phyloP scores from a whole-genome alignment of 2,797 vertebrate species.

The Gobionotothen gibberifrons region DNA sequence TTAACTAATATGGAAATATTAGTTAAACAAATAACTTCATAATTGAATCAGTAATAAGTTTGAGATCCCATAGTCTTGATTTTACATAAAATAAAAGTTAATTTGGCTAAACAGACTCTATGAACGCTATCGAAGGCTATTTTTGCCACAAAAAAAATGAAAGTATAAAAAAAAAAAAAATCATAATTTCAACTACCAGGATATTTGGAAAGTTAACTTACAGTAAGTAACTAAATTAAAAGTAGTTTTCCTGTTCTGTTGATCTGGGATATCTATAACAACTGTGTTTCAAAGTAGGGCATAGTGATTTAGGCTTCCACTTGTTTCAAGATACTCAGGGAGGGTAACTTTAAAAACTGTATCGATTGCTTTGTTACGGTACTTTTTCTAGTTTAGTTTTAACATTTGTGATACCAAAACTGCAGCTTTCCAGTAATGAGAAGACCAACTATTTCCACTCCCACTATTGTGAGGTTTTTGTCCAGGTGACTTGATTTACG shows the following conservation, averaged over 20 bases:
- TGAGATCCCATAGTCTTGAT: too few species aligned
- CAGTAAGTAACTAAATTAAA: background rate
- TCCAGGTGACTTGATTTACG: constrained; percentile 38
- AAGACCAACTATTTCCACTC: background rate
- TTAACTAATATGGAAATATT: too few species aligned
- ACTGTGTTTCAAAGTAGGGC: background rate
- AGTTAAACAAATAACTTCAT: too few species aligned
- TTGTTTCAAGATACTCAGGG: background rate
- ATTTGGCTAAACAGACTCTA: background rate
- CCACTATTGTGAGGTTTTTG: background rate
- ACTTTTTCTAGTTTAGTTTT: background rate
- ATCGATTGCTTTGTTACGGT: background rate
- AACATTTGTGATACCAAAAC: background rate
- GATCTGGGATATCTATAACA: background rate
- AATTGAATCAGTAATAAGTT: too few species aligned
- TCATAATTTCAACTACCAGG: background rate
- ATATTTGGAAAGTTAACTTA: background rate
- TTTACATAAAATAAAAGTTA: too few species aligned
- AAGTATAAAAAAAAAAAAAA: background rate
- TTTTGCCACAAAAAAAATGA: background rate
- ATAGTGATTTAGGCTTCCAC: background rate
- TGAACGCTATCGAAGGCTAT: background rate
- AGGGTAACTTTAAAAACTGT: background rate
- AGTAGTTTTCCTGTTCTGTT: background rate
- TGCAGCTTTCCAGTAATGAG: background rate